phyloP scores from a whole-genome alignment of 2,888 invertebrate species.

The Aphodius sticticus region DNA sequence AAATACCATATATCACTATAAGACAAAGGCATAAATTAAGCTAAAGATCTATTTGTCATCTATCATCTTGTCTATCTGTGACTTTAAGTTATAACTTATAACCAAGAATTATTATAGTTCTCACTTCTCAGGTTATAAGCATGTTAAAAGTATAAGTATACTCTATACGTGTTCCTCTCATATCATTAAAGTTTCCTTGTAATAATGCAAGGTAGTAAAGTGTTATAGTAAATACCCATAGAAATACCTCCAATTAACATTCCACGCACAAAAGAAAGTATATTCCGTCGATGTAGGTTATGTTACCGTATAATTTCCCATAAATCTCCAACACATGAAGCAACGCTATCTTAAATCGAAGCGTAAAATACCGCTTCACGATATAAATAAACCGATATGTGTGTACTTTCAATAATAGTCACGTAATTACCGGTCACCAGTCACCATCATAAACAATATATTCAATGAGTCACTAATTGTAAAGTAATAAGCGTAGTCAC shows the following conservation, averaged over 20 bases:
- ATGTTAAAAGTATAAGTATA: too few species aligned
- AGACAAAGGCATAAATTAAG: too few species aligned
- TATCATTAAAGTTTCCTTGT: too few species aligned
- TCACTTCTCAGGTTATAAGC: too few species aligned
- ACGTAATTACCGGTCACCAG: neutral
- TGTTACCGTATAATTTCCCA: neutral
- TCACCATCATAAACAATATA: neutral
- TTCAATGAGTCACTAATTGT: neutral
- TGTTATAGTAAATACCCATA: too few species aligned
- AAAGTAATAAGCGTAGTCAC: neutral
- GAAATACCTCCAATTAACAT: neutral
- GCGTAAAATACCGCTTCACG: neutral
- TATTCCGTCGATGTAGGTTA: neutral
- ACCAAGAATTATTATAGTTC: too few species aligned
- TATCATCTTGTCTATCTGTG: too few species aligned
- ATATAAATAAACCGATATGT: neutral
- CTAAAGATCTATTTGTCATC: too few species aligned
- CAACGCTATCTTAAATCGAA: neutral
- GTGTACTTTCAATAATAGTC: neutral
- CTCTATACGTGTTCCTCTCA: too few species aligned
- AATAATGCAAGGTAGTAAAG: too few species aligned
- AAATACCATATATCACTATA: too few species aligned
- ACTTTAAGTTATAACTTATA: too few species aligned
- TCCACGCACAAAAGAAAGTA: neutral
- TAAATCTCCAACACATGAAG: neutral